Evolutionary conservation across 2,888 invertebrate species (phyloP).

Genomic region (Nipponacmea schrenckii): DNA sequence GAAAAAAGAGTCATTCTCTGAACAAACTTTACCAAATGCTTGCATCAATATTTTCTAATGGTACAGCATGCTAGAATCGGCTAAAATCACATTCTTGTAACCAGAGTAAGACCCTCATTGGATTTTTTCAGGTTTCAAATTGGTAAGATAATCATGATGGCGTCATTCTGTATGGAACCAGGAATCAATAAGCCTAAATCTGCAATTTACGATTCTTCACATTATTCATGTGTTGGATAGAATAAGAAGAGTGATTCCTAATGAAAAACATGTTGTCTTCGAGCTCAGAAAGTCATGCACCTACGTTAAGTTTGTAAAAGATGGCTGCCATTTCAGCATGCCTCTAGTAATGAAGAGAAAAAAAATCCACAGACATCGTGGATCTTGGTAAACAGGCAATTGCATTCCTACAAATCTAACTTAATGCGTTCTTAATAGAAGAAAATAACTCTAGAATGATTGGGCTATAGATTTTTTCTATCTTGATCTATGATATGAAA

Average conservation of each 20-base stretch:
- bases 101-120: slow-evolving; percentile 4
- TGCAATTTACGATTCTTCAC: background rate
- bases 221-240: background rate
- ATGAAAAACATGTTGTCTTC: too few relatives aligned
- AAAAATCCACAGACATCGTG: background rate
- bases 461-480: too few relatives aligned
- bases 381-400: background rate
- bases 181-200: background rate
- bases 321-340: background rate
- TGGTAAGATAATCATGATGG: background rate
- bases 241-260: too few relatives aligned
- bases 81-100: slow-evolving; percentile 5
- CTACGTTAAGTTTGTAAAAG: background rate
- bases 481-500: too few relatives aligned
- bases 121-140: background rate
- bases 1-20: background rate
- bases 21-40: slow-evolving; percentile 5
- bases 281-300: slow-evolving; percentile 1
- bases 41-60: slow-evolving; percentile 1
- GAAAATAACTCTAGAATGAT: too few relatives aligned
- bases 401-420: too few relatives aligned
- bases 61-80: background rate
- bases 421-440: too few relatives aligned
- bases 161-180: background rate
- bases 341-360: background rate